Evolutionary conservation across 2,888 invertebrate genomes (phyloP), one percentile per base, ranked within the genome.

Genomic region (Mimumesa dahlbomi): DNA sequence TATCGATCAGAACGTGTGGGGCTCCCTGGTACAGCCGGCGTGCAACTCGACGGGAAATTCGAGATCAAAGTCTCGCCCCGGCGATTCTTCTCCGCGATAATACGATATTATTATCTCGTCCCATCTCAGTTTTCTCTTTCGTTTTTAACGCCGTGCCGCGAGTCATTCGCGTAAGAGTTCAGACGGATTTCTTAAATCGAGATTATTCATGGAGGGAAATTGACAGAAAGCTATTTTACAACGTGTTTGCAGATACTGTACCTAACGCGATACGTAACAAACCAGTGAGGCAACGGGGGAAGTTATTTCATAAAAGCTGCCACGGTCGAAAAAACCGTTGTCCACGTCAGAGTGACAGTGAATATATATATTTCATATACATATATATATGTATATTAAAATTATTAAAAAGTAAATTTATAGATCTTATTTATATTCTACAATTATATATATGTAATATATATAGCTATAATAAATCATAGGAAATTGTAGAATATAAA

Each of bases 1-100:
- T 58, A 71, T 70, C 54, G 61, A 71, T 71, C 52, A 11, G 34
- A 31, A 61, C 16, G 19, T 7, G 29, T 38, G n/a, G n/a, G n/a
- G n/a, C n/a, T n/a, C n/a, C 19, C 34, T 25, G 43, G 38, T 38
- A 21, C 34, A 16, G 16, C n/a, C 53, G n/a, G 11, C 34, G 6
- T 9, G 1, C 9, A 22, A 19, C 14, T 48, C n/a, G 21, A 29
- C 36, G 40, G n/a, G 38, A 45, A 64, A 48, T 38, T 29, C 18
- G 16, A 2, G 36, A 19, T 31, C 45, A 57, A 50, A 52, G 31
- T 52, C 29, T 16, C 7, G 7, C n/a, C n/a, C n/a, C 14, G n/a
- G 16, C 14, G n/a, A 50, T 13, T 34, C 18, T 48, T 48, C 9
- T 11, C 40, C 18, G n/a, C n/a, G n/a, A 46, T 29, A 46, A 14